Evolutionary conservation across 2,888 invertebrate species (phyloP).

Genomic region (Nomada hirtipes): DNA sequence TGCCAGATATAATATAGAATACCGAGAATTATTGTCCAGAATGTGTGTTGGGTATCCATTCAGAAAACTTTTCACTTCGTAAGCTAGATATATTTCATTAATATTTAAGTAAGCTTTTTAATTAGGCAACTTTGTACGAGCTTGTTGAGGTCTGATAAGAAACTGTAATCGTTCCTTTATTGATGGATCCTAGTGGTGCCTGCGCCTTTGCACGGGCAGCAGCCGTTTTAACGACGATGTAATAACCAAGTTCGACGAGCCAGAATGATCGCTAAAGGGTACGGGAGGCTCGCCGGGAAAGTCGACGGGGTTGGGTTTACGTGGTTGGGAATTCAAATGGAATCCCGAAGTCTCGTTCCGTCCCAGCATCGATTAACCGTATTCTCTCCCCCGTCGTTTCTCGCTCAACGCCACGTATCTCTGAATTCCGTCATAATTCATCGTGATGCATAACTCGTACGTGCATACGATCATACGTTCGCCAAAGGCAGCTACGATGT

Average conservation of each 20-base stretch:
- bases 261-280: constrained; percentile 57
- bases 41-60: too few relatives aligned
- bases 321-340: constrained; percentile 64
- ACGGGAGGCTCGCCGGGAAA: constrained; percentile 21
- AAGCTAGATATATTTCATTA: too few relatives aligned
- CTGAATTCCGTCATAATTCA: constrained; percentile 40
- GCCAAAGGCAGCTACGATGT: not conserved
- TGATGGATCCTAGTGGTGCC: constrained; percentile 8
- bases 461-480: not conserved
- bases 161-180: not conserved
- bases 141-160: too few relatives aligned
- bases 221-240: constrained; percentile 57
- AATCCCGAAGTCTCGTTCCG: constrained; percentile 50
- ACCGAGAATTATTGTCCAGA: not conserved
- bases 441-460: constrained; percentile 24
- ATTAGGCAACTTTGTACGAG: too few relatives aligned
- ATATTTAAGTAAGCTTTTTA: too few relatives aligned
- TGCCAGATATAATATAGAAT: not conserved
- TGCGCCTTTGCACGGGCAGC: constrained; percentile 44
- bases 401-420: constrained; percentile 12
- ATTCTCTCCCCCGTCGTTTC: constrained; percentile 12
- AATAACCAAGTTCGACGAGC: constrained; percentile 60
- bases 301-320: constrained; percentile 50
- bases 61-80: too few relatives aligned
- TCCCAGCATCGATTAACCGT: constrained; percentile 62